Percentiles rank a stretch among this genome's conserved stretches.
These are phyloP conservation scores for Falcunculus frontatus DNA, from an alignment of 2,113 vertebrate species.

Conservation along the genomic window DNA sequence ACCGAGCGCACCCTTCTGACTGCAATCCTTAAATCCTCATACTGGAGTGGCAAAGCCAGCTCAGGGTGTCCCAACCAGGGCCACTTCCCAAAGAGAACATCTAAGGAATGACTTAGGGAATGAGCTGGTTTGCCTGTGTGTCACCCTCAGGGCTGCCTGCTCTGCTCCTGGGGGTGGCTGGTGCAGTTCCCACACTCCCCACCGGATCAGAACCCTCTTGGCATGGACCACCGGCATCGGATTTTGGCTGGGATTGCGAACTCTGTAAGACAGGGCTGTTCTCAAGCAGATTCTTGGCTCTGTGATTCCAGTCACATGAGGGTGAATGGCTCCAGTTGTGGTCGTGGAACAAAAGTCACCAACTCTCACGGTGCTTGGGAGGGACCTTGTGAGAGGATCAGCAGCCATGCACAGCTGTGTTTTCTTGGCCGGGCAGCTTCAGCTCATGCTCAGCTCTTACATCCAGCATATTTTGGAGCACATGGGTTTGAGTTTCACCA, in stretches of 20 bases:
- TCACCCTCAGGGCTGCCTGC: not conserved
- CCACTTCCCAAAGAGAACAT: not conserved
- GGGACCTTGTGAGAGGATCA: not conserved
- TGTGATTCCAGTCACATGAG: not conserved
- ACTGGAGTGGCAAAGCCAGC: not conserved
- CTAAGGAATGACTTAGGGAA: not conserved
- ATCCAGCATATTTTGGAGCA: not conserved
- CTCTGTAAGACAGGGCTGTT: fast-evolving
- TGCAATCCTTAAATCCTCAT: not conserved
- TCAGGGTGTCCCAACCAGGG: not conserved
- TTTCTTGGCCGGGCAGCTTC: not conserved
- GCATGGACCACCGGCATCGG: fast-evolving
- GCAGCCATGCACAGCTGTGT: not conserved
- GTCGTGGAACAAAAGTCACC: not conserved
- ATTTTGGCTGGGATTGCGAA: fast-evolving
- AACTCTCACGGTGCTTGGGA: not conserved
- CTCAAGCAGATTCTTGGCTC: not conserved
- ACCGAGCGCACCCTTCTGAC: not conserved
- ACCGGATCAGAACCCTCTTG: not conserved
- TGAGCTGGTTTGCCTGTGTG: not conserved
- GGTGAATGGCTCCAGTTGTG: not conserved
- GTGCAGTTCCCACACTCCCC: not conserved
- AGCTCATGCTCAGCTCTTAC: not conserved
- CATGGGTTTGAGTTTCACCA: not conserved
- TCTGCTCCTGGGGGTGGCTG: not conserved